Percentiles rank a stretch among this genome's conserved stretches.
These are phyloP conservation scores for Drosophila helvetica DNA, from an alignment of 2,888 invertebrate species.

Conservation along the genomic window DNA sequence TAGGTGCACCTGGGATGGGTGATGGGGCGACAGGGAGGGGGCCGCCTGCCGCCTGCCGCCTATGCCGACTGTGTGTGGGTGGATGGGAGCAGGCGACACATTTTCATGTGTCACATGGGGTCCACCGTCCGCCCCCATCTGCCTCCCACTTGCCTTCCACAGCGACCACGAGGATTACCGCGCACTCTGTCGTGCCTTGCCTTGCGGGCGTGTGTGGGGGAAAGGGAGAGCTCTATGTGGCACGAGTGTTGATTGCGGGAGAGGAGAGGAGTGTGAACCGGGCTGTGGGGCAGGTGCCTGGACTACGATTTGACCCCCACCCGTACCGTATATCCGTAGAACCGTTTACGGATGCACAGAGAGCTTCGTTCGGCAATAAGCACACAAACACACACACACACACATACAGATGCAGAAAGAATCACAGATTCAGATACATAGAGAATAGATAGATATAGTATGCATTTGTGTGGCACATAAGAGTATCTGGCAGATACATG, in stretches of 20 bases:
- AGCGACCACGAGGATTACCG: slow-evolving; percentile 33
- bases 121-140: slow-evolving; percentile 8
- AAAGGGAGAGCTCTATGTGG: slow-evolving; percentile 56
- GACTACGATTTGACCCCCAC: slow-evolving; percentile 24
- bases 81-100: slow-evolving; percentile 38
- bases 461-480: slow-evolving; percentile 13
- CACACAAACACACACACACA: not conserved
- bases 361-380: not conserved
- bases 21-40: not conserved
- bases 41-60: not conserved
- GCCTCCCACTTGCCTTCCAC: not conserved
- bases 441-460: not conserved
- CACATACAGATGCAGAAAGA: not conserved
- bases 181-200: slow-evolving; percentile 51
- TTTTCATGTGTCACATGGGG: slow-evolving; percentile 46
- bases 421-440: not conserved
- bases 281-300: slow-evolving; percentile 35
- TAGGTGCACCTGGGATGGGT: slow-evolving; percentile 30
- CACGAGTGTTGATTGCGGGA: not conserved
- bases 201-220: slow-evolving; percentile 53
- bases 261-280: not conserved
- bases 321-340: not conserved
- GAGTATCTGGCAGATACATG: slow-evolving; percentile 5
- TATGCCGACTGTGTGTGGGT: not conserved
- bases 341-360: slow-evolving; percentile 6